Base-by-base conservation (phyloP, 2,888 invertebrate genomes). In the Cepaea hortensis region DNA sequence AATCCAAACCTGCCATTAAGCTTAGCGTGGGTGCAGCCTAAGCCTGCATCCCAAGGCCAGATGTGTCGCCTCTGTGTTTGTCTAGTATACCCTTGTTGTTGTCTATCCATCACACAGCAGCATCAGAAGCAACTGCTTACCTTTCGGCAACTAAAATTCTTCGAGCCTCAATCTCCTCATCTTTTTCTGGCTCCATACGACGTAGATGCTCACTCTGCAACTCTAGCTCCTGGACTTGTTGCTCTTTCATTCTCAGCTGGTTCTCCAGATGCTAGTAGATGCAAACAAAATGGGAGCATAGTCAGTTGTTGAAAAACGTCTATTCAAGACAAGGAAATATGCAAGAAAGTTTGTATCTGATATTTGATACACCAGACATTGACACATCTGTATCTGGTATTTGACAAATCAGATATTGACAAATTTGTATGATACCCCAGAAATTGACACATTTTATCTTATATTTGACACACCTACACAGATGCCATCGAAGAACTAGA, bases 151-250 rank as follows among this genome's bases (percentile, higher is more conserved):
- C 99, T 86, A 97, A 97, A 89, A 96, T 96, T 95, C 99, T 99
- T 96, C 99, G 98, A 80, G 96, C 97, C 91, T 97, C 97, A 93
- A 99, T 99, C 93, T 98, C 98, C 88, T 98, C 97, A 95, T 98
- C 97, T 94, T 99, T 98, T 90, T 99, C 98, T 1, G 99, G 99
- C 84, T 98, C 98, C 77, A 97, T 97, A 93, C 97, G 97, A 94
- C 98, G 97, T 90, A 99, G 95, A 94, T 98, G 98, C 90, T 98
- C 97, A 3, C 99, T 98, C 95, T 99, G 99, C 87, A 97, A 97
- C 94, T 99, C 98, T 87, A 99, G 95, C 94, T 99, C 98, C 89
- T 97, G 97, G 7, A 99, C 98, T 90, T 95, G 94, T 86, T 93
- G 92, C 91, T 95, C 98, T 89, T 97, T 97, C 18, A 98, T 91